Evolutionary conservation across 2,797 vertebrate genomes (phyloP), one percentile per base, ranked within the genome.

Genomic region (Eospalax fontanierii): DNA sequence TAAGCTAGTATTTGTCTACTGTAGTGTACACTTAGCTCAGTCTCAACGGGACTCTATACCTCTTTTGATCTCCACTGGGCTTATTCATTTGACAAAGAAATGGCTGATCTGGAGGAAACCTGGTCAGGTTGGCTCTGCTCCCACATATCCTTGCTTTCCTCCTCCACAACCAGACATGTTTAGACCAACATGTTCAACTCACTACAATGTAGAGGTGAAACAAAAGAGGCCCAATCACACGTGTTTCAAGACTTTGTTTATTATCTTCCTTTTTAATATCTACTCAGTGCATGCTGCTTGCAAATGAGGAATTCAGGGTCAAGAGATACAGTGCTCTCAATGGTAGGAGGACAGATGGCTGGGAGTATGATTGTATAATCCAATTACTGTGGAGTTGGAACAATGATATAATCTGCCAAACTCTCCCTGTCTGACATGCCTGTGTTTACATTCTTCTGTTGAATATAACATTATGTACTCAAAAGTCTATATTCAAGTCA

Each of bases 401-500:
- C 6, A 78, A 43, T 76, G 94, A 35, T 50, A 9, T 21, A 63
- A 9, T 73, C 68, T 59, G 59, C 15, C 38, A 78, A 7, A 89
- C 86, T 46, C 16, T 66, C 8, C 6, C 33, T 81, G 73, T 71
- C 15, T 86, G 4, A 94, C 59, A 30, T 93, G 59, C 89, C 33
- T 93, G 46, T 63, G 74, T 61, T 33, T 65, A 68, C 57, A 15
- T 38, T 50, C 50, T 90, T 94, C n/a, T 68, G 3, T 35, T 43
- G 79, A 93, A 15, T 30, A 3, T 12, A 88, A n/a, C 65, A 11
- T 43, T 57, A 28, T 73, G 3, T 61, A 86, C 50, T 88, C 50
- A 90, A 73, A 96, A 88, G 59, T 79, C n/a, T 75, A 0, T 73
- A 54, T 68, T 30, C 30, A 94, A 90, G 88, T 30, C 22, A 87